These are phyloP conservation scores for Papilio dardanus DNA, from an alignment of 1,140 invertebrate species.

Conservation along the genomic window DNA sequence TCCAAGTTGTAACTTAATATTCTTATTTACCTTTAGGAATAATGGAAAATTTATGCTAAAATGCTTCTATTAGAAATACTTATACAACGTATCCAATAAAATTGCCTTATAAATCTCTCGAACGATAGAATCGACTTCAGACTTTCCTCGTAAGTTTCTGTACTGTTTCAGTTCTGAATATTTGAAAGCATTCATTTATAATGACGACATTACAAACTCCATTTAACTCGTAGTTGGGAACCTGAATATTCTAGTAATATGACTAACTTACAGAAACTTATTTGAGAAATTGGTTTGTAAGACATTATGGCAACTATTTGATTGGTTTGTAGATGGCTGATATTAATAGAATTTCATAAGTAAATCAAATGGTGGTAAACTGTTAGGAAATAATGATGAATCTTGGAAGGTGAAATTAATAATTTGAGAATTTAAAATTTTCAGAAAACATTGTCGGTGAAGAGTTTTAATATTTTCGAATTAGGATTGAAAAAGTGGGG, in stretches of 20 bases:
- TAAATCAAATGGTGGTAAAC: neutral
- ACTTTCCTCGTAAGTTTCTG: neutral
- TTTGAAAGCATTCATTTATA: conserved; percentile 11
- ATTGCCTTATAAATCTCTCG: neutral
- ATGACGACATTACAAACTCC: conserved; percentile 1
- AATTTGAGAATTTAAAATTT: neutral
- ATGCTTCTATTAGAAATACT: neutral
- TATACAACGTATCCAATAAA: neutral
- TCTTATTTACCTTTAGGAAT: neutral
- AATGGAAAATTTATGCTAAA: neutral
- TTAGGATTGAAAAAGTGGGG: too few relatives aligned
- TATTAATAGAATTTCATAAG: neutral
- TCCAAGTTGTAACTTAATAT: neutral
- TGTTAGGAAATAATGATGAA: too few relatives aligned
- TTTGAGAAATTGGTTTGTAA: neutral
- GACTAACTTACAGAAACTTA: neutral
- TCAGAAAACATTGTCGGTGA: too few relatives aligned
- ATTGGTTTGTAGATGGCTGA: neutral
- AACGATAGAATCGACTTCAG: neutral
- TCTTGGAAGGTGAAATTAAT: neutral
- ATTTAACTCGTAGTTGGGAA: neutral
- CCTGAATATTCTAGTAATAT: neutral
- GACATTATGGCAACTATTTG: neutral
- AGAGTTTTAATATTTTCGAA: too few relatives aligned
- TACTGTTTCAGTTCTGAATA: neutral